Conservation (phyloP, 2,797 vertebrate genomes). For the Esox masquinongy region DNA sequence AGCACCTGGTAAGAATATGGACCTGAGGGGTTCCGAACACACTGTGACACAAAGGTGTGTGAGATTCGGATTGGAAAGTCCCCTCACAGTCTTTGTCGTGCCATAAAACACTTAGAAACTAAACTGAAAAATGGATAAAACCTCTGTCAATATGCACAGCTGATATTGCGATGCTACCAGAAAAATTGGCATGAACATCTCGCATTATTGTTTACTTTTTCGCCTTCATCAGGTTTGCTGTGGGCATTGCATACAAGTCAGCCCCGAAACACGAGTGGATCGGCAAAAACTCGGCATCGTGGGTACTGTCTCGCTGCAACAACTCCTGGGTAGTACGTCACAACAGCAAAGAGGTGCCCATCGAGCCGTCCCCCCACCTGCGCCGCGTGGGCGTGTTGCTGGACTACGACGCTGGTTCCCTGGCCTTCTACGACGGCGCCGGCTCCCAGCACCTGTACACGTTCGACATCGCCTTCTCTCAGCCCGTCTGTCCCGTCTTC, state of each 20-base stretch:
- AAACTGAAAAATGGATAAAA: not conserved
- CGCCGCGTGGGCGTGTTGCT: slow-evolving; percentile 90
- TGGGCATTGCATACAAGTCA: slow-evolving; percentile 94
- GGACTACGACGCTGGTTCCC: slow-evolving; percentile 94
- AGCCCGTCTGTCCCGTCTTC: slow-evolving; percentile 95
- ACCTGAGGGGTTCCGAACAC: not conserved
- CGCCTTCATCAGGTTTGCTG: slow-evolving; percentile 84
- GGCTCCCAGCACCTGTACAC: slow-evolving; percentile 94
- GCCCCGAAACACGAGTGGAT: slow-evolving; percentile 98
- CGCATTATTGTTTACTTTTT: not conserved
- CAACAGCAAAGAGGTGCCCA: slow-evolving; percentile 92
- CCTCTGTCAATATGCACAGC: not conserved
- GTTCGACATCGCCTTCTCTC: slow-evolving; percentile 89
- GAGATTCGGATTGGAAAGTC: not conserved
- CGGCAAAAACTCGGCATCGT: slow-evolving; percentile 93
- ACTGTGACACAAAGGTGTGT: not conserved
- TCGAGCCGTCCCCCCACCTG: slow-evolving; percentile 92
- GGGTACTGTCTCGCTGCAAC: slow-evolving; percentile 96
- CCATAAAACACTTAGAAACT: not conserved
- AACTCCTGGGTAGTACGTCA: slow-evolving; percentile 93
- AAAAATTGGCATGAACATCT: not conserved
- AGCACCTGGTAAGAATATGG: slow-evolving; percentile 87
- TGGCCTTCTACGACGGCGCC: slow-evolving; percentile 95
- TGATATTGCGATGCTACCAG: not conserved
- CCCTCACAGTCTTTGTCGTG: not conserved